These are phyloP conservation scores for Cottoperca gobio DNA, from an alignment of 2,797 vertebrate species.

Conservation along the genomic window DNA sequence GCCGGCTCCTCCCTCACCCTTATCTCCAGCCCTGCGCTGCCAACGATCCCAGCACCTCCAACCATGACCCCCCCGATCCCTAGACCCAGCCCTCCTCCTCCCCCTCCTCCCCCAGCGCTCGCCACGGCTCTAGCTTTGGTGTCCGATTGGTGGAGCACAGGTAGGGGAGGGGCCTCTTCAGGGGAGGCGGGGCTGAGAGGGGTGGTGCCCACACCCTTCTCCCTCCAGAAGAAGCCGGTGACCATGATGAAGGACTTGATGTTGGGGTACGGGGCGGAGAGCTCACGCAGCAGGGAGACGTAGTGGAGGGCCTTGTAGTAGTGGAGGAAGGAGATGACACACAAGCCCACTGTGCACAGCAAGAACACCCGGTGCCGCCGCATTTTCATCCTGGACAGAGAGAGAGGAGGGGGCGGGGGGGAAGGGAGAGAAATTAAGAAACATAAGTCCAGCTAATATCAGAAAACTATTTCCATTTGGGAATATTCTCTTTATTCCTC, in stretches of 20 bases:
- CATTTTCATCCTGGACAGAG: slow-evolving; percentile 95
- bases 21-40: slow-evolving; percentile 39
- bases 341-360: slow-evolving; percentile 98
- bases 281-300: slow-evolving; percentile 95
- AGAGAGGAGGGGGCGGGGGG: not conserved
- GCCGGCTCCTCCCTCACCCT: slow-evolving; percentile 63
- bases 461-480: slow-evolving; percentile 17
- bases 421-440: not conserved
- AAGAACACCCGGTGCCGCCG: slow-evolving; percentile 98
- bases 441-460: slow-evolving; percentile 8
- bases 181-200: slow-evolving; percentile 89
- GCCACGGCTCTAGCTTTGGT: slow-evolving; percentile 53
- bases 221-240: slow-evolving; percentile 93
- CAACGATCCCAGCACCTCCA: slow-evolving; percentile 29
- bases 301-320: slow-evolving; percentile 99
- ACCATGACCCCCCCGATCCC: not conserved
- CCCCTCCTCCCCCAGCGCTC: slow-evolving; percentile 9
- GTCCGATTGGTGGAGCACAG: slow-evolving; percentile 80
- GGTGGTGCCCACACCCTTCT: slow-evolving; percentile 82
- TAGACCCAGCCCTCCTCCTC: slow-evolving; percentile 10
- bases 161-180: slow-evolving; percentile 84
- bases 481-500: slow-evolving; percentile 14
- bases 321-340: slow-evolving; percentile 99
- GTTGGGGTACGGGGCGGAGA: slow-evolving; percentile 96
- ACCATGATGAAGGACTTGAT: slow-evolving; percentile 95